phyloP scores from a whole-genome alignment of 2,797 vertebrate genomes.

The Tragelaphus oryx region DNA sequence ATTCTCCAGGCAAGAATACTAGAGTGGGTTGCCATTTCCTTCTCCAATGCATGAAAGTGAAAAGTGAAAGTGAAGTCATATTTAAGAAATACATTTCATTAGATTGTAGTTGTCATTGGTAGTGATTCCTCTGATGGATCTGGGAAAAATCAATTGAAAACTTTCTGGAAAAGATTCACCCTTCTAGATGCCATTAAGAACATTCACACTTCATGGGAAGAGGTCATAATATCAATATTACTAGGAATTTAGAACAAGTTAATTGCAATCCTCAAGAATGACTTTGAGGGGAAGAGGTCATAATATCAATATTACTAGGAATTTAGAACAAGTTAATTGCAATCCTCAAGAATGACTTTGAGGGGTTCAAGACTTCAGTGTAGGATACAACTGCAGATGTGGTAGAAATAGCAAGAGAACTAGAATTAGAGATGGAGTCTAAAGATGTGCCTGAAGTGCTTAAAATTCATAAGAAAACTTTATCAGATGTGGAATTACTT shows the following conservation, averaged over 20 bases:
- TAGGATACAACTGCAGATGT: background rate
- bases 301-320: background rate
- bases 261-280: background rate
- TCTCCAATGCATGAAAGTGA: too few species aligned
- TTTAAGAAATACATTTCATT: background rate
- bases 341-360: background rate
- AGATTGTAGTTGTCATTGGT: background rate
- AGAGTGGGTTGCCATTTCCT: too few species aligned
- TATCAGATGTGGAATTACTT: too few species aligned
- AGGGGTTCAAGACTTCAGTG: background rate
- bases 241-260: background rate
- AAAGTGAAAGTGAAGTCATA: background rate
- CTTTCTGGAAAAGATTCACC: background rate
- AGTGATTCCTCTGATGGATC: background rate
- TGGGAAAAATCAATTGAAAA: background rate
- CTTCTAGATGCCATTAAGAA: background rate
- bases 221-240: background rate
- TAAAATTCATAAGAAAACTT: background rate
- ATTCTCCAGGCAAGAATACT: too few species aligned
- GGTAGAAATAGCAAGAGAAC: background rate
- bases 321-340: background rate
- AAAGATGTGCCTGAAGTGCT: background rate
- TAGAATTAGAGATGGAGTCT: background rate
- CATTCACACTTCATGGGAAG: background rate
- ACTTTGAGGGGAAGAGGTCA: background rate